These are phyloP conservation scores for Silurus meridionalis DNA, from an alignment of 2,113 vertebrate species.

Conservation along the genomic window DNA sequence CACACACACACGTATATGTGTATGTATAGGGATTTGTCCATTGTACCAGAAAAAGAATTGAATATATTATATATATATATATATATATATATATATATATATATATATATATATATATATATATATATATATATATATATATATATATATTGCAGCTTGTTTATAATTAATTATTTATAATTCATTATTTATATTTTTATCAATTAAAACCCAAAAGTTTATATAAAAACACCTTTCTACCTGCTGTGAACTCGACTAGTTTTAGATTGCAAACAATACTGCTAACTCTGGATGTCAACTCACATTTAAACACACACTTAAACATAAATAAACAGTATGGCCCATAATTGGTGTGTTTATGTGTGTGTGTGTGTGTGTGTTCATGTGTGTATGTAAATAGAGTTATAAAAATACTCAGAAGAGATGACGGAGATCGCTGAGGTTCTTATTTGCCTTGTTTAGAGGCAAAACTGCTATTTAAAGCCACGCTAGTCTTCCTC, in stretches of 20 bases:
- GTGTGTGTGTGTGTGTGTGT: neutral
- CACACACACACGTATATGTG: neutral
- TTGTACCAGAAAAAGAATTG: neutral
- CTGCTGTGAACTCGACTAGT: conserved; percentile 9
- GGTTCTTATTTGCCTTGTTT: conserved; percentile 15
- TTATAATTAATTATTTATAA: too few species aligned
- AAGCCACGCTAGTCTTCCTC: neutral
- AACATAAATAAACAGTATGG: neutral
- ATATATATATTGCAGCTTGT: too few species aligned
- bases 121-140: neutral
- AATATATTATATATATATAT: neutral
- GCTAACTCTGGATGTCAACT: neutral
- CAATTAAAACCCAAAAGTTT: too few species aligned
- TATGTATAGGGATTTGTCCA: neutral
- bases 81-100: too few species aligned
- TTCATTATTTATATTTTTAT: too few species aligned
- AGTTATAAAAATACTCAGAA: neutral
- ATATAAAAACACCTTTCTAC: neutral
- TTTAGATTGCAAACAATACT: neutral
- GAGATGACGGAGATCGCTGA: neutral
- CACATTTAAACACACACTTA: neutral
- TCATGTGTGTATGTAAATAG: too few species aligned
- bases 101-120: neutral
- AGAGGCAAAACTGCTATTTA: neutral
- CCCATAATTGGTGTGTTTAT: neutral